phyloP scores from a whole-genome alignment of 2,888 invertebrate species.

The Caenorhabditis sp. region DNA sequence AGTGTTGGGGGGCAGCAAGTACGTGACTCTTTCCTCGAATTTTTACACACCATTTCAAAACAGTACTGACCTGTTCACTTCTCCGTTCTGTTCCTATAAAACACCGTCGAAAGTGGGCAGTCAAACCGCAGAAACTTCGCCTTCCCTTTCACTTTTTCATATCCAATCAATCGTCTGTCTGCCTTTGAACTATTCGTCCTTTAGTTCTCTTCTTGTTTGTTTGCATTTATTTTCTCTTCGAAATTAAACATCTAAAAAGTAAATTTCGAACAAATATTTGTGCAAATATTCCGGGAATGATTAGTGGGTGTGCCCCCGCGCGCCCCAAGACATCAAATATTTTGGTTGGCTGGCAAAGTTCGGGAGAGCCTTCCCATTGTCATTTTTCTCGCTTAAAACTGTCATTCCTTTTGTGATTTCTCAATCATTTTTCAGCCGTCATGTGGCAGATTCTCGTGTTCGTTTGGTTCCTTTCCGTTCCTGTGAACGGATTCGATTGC shows the following conservation, averaged over 20 bases:
- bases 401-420: background rate
- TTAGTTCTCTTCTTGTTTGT: background rate
- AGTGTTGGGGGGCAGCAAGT: slow-evolving; percentile 12
- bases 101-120: slow-evolving; percentile 8
- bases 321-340: too few species aligned
- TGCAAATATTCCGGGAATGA: background rate
- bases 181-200: slow-evolving; percentile 18
- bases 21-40: slow-evolving; percentile 26
- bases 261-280: slow-evolving; percentile 6
- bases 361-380: slow-evolving; percentile 31
- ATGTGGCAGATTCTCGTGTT: background rate
- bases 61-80: slow-evolving; percentile 26
- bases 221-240: background rate
- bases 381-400: too few species aligned
- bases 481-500: slow-evolving; percentile 50
- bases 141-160: slow-evolving; percentile 27
- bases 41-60: slow-evolving; percentile 12
- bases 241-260: slow-evolving; percentile 2
- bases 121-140: background rate
- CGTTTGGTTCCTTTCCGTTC: background rate
- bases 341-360: slow-evolving; percentile 36
- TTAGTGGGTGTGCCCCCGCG: slow-evolving; percentile 24
- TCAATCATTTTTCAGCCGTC: background rate
- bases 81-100: slow-evolving; percentile 24
- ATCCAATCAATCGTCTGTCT: slow-evolving; percentile 15